Evolutionary conservation across 2,113 vertebrate genomes (phyloP).

Genomic region (Agapornis roseicollis): DNA sequence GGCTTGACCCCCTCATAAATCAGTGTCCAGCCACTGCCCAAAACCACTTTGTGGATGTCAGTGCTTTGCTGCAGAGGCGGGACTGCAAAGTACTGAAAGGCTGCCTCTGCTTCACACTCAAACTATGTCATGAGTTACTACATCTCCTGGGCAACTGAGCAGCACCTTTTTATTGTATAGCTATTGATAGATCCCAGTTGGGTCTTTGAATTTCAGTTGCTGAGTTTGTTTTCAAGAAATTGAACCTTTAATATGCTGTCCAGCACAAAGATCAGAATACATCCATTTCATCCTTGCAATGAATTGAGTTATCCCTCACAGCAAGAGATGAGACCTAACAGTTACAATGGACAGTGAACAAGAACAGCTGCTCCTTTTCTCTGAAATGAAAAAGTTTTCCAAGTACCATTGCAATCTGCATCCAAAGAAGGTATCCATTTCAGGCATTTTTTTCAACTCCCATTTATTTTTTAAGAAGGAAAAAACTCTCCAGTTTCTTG

Average conservation of each 20-base stretch:
- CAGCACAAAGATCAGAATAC: background rate
- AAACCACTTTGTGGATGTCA: fast-evolving
- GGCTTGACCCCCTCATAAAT: background rate
- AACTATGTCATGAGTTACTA: background rate
- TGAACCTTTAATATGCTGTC: background rate
- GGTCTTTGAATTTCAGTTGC: background rate
- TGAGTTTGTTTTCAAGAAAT: background rate
- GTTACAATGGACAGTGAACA: background rate
- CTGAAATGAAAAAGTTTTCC: background rate
- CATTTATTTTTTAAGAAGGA: background rate
- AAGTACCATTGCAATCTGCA: background rate
- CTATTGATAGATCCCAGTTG: background rate
- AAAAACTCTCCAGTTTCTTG: background rate
- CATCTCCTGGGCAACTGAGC: background rate
- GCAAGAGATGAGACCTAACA: fast-evolving
- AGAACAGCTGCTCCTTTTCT: background rate
- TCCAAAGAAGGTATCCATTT: background rate
- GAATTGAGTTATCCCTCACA: background rate
- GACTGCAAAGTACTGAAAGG: background rate
- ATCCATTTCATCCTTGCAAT: background rate
- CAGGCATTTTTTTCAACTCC: background rate
- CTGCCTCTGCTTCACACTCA: background rate
- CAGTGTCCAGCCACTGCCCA: background rate
- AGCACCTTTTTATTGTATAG: background rate
- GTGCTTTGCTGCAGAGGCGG: background rate